Conservation (phyloP, 2,888 invertebrate genomes). For the Boloria selene region DNA sequence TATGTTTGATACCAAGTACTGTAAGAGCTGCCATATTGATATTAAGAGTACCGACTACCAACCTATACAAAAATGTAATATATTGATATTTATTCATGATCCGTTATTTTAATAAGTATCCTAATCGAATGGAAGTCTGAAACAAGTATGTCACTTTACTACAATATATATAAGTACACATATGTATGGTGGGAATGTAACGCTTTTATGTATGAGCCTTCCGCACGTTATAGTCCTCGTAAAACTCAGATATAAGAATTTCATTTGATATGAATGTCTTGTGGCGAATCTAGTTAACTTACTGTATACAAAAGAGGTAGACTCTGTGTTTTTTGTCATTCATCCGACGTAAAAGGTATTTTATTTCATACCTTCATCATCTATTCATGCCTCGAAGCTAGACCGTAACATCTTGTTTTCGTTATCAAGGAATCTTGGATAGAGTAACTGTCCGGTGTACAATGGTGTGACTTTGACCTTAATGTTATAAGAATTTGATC, state of each 20-base stretch:
- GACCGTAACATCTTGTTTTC: neutral
- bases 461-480: slow-evolving; percentile 19
- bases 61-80: too few relatives aligned
- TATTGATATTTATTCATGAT: too few relatives aligned
- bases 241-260: slow-evolving; percentile 72
- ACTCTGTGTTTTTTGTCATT: slow-evolving; percentile 17
- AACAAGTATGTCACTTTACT: neutral
- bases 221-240: slow-evolving; percentile 68
- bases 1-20: too few relatives aligned
- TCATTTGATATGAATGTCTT: slow-evolving; percentile 67
- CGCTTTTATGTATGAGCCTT: slow-evolving; percentile 52
- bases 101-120: too few relatives aligned
- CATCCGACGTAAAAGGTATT: slow-evolving; percentile 1
- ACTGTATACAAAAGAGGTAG: slow-evolving; percentile 44
- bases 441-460: neutral
- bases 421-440: neutral
- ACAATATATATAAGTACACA: neutral
- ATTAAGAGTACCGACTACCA: too few relatives aligned
- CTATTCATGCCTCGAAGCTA: neutral
- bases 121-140: too few relatives aligned
- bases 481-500: slow-evolving; percentile 22
- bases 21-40: too few relatives aligned
- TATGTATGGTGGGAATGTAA: slow-evolving; percentile 1
- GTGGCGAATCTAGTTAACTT: slow-evolving; percentile 56
- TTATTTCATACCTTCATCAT: slow-evolving; percentile 9